Evolutionary conservation across 2,888 invertebrate species (phyloP), one percentile per base, ranked within the genome.

Genomic region (Sericinus montela): DNA sequence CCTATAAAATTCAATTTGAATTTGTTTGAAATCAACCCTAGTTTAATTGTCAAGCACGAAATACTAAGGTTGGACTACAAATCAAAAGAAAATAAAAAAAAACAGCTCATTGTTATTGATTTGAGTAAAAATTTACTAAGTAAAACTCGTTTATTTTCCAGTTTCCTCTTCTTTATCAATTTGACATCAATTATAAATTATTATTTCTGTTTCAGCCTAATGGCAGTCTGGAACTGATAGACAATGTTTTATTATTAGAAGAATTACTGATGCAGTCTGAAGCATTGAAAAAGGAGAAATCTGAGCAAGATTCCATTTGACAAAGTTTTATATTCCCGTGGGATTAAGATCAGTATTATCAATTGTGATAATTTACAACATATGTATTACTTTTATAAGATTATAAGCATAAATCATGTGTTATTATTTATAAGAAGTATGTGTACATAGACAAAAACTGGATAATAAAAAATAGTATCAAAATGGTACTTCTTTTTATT

Each of bases 341-440:
- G 79, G 79, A 80, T 63, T 76, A 58, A 75, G 60, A 58, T 76
- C 86, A 86, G 86, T 86, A 86, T 86, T 86, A 84, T 62, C 58
- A 60, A 67, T 55, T 70, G 71, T 71, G 71, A 71, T 71, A 67
- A 59, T 58, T 61, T 48, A 49, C 45, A 45, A 45, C 47, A 38
- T 48, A 52, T 48, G 49, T 52, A 47, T 48, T 49, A 37, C 46
- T 50, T 25, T 19, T 41, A 44, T 35, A 35, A 39, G 38, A 35
- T 15, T 46, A 47, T 23, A 40, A 32, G 38, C 38, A 46, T 40
- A 38, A 51, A 49, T 50, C 41, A 45, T 41, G 28, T 34, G 40
- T 41, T 48, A 45, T 44, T 37, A 48, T 54, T 52, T 59, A 52
- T 60, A 56, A 56, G 56, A 29, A 4, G 36, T 29, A 34, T 40